Percentiles rank a stretch among this genome's conserved stretches.
phyloP scores from a whole-genome alignment of 2,113 vertebrate species.

The Calonectris borealis region DNA sequence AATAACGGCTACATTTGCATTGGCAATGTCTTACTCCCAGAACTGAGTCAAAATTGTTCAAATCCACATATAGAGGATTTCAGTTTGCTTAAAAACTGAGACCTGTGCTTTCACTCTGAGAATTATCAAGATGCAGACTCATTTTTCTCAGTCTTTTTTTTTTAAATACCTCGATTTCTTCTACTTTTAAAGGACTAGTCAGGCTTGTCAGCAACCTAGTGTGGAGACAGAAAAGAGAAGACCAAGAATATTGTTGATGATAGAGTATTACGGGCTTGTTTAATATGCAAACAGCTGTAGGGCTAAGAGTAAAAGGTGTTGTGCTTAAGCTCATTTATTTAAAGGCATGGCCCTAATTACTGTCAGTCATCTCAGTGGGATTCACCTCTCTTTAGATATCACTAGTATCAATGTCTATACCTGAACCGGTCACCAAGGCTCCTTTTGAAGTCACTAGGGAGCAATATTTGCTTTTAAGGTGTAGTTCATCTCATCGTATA shows the following conservation, averaged over 20 bases:
- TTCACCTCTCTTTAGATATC: neutral
- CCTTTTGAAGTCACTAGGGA: neutral
- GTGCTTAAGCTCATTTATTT: neutral
- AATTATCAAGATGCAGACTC: neutral
- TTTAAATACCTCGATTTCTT: neutral
- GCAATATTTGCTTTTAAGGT: neutral
- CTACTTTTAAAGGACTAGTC: neutral
- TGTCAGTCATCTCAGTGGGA: neutral
- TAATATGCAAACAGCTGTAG: neutral
- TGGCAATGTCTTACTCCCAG: neutral
- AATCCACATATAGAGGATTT: neutral
- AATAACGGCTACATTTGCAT: neutral
- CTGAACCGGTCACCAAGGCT: neutral
- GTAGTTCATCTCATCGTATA: neutral
- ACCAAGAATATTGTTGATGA: neutral
- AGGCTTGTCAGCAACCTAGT: neutral
- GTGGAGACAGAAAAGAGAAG: neutral
- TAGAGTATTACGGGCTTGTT: neutral
- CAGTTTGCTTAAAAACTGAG: neutral
- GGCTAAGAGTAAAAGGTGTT: neutral
- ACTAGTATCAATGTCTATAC: neutral
- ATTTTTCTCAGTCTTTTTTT: neutral
- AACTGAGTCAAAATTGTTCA: neutral
- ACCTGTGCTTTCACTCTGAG: neutral
- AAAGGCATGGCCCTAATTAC: neutral